Evolutionary conservation across 2,888 invertebrate species (phyloP), one percentile per base, ranked within the genome.

Genomic region (Campoletis raptor): DNA sequence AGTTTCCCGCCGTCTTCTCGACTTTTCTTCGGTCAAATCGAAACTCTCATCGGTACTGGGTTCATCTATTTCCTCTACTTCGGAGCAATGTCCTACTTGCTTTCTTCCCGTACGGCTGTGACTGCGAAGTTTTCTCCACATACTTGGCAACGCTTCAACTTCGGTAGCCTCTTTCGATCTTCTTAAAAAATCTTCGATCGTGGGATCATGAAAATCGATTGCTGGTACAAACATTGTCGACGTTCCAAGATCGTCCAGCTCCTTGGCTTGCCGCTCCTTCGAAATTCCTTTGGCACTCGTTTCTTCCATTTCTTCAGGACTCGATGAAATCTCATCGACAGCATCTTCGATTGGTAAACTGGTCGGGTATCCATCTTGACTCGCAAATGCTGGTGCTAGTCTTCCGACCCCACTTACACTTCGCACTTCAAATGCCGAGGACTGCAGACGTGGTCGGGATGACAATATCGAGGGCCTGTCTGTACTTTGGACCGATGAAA

Each of bases 391-490:
- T 0, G 89, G 84, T 6, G 82, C 82, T 0, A 89, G 82, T 37
- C 87, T 88, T 9, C 92, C 93, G 3, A 91, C 85, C 0, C 92
- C 92, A 64, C 91, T 93, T 48, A 92, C 88, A 21, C 90, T 91
- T 30, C 92, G 92, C 21, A 92, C 82, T 45, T 93, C 91, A 72
- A 93, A 92, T 0, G 92, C 91, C 8, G 92, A 91, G 15, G 90
- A 79, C 40, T 92, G 92, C 24, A 90, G 81, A 24, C 92, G 91
- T 2, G 92, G 89, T 90, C 92, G 92, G 5, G 90, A 89, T 8
- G 91, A 86, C 57, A 89, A 88, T 18, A 81, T 79, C n/a, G 88
- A 87, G 0, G 89, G 87, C 67, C 91, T 86, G 66, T 92, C 89
- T 7, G 89, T 64, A 18, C 88, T 77, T 40, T 91, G 89, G 1